Base-by-base conservation (phyloP, 1,140 invertebrate species). In the Nephila pilipes region DNA sequence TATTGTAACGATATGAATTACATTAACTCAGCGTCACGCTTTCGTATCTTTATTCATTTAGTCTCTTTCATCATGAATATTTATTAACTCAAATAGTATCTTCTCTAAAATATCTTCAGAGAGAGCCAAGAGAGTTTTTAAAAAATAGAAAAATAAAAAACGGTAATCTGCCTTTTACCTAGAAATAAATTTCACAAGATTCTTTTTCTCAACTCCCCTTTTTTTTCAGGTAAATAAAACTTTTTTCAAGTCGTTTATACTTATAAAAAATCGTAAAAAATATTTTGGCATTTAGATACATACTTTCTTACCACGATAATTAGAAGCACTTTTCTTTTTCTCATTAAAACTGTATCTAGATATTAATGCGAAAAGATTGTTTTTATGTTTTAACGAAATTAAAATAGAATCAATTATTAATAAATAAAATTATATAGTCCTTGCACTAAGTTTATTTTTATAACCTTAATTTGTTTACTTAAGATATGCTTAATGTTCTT, bases 31-130 rank as follows among this genome's bases (percentile, higher is more conserved):
- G 22, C 38, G 6, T 83, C 38, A 83, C 54, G 36, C 22, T 83
- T 83, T 83, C 22, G 54, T 83, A 83, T n/a, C 18, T 83, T 83
- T 55, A 55, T 55, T 54, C 22, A 54, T 83, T 83, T 83, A 83
- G 22, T 55, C n/a, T 25, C 54, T 83, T 83, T 83, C 16, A 54
- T 83, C 36, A 83, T 83, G 80, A 83, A 83, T 83, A 83, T 46
- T n/a, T 83, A 83, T 83, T 83, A 46, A 83, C 38, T 83, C 46
- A 83, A 83, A 46, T 54, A 83, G n/a, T 83, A 54, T 83, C 54
- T 83, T 83, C 38, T 55, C 38, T 55, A 83, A 83, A 83, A 83
- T 83, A 83, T 83, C 32, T 75, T 55, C 80, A 54, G 10, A 0
- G 54, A 46, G 38, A n/a, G n/a, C 8, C 14, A 22, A 16, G n/a